Conservation (phyloP, 2,888 invertebrate genomes). For the Coleophora flavipennella region DNA sequence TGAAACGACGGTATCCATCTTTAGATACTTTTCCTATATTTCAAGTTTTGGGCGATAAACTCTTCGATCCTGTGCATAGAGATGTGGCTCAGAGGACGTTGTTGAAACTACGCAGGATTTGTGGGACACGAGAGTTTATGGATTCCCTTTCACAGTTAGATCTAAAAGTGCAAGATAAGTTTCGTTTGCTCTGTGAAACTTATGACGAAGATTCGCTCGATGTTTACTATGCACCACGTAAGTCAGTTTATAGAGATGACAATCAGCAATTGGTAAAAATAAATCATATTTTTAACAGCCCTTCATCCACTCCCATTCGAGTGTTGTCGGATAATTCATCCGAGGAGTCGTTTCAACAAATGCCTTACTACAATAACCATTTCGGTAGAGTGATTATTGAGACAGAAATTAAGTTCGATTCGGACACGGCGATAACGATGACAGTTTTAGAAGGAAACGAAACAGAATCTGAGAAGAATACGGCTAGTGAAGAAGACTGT, state of each 20-base stretch:
- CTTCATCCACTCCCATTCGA: constrained; percentile 37
- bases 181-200: constrained; percentile 50
- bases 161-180: constrained; percentile 65
- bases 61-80: constrained; percentile 69
- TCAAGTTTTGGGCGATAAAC: constrained; percentile 68
- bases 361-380: constrained; percentile 56
- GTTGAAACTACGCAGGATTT: constrained; percentile 77
- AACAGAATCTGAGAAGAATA: constrained; percentile 56
- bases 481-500: constrained; percentile 57
- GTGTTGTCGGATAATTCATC: constrained; percentile 66
- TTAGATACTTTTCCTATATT: constrained; percentile 66
- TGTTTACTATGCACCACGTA: constrained; percentile 58
- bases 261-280: constrained; percentile 46
- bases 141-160: constrained; percentile 60
- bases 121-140: constrained; percentile 78
- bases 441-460: constrained; percentile 83
- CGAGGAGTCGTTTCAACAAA: constrained; percentile 71
- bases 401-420: constrained; percentile 86
- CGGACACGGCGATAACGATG: constrained; percentile 87
- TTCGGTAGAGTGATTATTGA: constrained; percentile 81
- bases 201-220: constrained; percentile 64
- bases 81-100: constrained; percentile 82
- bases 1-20: constrained; percentile 57
- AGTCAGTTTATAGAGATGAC: constrained; percentile 32
- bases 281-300: constrained; percentile 45